phyloP scores from a whole-genome alignment of 2,797 vertebrate genomes.

The Podargus strigoides region DNA sequence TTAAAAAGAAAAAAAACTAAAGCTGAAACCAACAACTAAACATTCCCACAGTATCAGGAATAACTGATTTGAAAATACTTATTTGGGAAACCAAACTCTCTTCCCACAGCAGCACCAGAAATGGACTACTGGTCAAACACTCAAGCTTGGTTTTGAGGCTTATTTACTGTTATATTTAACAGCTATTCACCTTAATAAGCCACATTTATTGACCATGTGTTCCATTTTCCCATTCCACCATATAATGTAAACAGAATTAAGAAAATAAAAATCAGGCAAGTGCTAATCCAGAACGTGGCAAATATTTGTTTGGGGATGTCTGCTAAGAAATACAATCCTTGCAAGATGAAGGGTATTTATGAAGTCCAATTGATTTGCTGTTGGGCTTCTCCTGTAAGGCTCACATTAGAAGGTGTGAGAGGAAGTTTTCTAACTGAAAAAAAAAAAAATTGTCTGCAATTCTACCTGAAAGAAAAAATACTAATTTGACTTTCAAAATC shows the following conservation, averaged over 20 bases:
- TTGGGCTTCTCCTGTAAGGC: background rate
- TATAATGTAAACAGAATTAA: background rate
- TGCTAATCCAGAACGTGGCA: fast-evolving
- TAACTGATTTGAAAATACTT: background rate
- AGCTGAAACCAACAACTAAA: background rate
- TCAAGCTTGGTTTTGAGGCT: background rate
- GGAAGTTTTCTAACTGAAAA: background rate
- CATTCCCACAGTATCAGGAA: background rate
- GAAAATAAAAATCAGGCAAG: background rate
- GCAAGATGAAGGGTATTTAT: background rate
- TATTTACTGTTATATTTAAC: background rate
- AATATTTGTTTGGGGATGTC: background rate
- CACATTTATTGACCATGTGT: background rate
- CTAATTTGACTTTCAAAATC: background rate
- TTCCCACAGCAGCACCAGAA: background rate
- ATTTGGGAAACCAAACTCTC: background rate
- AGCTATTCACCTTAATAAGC: background rate
- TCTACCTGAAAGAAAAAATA: background rate
- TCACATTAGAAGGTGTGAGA: background rate
- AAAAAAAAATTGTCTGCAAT: background rate
- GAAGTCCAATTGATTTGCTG: background rate
- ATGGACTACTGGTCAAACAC: background rate
- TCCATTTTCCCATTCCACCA: background rate
- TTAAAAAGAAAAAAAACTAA: background rate
- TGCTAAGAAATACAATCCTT: background rate